Percentiles rank a stretch among this genome's conserved stretches.
phyloP scores from a whole-genome alignment of 2,797 vertebrate genomes.

The Halcyon smyrnensis region DNA sequence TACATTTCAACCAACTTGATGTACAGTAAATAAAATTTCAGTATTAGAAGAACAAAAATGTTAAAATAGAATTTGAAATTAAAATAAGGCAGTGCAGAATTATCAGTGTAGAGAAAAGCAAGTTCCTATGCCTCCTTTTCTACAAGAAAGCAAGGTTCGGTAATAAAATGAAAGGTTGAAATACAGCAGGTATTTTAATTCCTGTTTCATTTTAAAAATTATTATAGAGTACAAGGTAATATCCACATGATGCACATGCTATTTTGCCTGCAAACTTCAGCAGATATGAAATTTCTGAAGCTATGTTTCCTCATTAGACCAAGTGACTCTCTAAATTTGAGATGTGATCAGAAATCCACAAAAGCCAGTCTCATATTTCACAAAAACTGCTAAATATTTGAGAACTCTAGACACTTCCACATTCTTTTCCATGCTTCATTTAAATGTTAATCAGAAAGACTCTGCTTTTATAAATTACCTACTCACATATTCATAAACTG shows the following conservation, averaged over 20 bases:
- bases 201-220: conserved; percentile 23
- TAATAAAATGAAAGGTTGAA: conserved; percentile 39
- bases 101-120: conserved; percentile 33
- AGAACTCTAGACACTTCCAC: conserved; percentile 17
- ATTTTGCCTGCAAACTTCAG: conserved; percentile 44
- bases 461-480: conserved; percentile 22
- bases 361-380: background rate
- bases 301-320: conserved; percentile 48
- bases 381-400: conserved; percentile 35
- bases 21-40: conserved; percentile 53
- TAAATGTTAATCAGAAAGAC: conserved; percentile 40
- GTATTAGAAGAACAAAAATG: conserved; percentile 54
- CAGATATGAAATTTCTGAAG: conserved; percentile 57
- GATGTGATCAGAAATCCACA: background rate
- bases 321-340: conserved; percentile 9
- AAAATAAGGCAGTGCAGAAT: conserved; percentile 46
- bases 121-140: conserved; percentile 38
- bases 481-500: conserved; percentile 42
- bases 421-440: background rate
- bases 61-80: conserved; percentile 53
- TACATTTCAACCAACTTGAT: conserved; percentile 56
- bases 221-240: conserved; percentile 55
- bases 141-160: conserved; percentile 6
- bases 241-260: conserved; percentile 31
- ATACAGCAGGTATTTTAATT: conserved; percentile 43